A percentile compares a stretch with the other conserved stretches of the same genome.
phyloP scores from a whole-genome alignment of 30 jellyfish, hydroid and myxozoan species.

The Hydractinia echinata region DNA sequence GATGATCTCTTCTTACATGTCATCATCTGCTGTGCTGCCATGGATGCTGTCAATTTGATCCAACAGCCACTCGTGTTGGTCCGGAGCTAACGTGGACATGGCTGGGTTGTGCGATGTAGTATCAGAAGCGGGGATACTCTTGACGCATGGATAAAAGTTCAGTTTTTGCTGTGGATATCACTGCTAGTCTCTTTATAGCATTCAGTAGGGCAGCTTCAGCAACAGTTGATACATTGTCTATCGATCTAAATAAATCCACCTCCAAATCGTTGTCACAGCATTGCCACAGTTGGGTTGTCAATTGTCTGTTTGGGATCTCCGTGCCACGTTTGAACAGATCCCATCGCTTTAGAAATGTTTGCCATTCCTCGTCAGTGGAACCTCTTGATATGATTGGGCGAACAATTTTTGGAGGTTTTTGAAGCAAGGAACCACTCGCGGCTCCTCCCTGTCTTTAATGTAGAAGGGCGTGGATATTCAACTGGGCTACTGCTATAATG shows the following conservation, averaged over 20 bases:
- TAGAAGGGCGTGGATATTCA: conserved; percentile 4
- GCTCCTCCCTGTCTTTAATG: not conserved
- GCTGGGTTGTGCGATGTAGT: conserved; percentile 41
- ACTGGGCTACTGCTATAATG: conserved; percentile 20
- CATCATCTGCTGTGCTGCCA: no score
- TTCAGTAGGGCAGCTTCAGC: conserved; percentile 9
- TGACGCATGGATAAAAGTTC: conserved; percentile 8
- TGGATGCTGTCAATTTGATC: not conserved
- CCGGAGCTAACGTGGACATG: not conserved
- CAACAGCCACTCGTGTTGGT: not conserved
- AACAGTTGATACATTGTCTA: not conserved
- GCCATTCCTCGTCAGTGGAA: conserved; percentile 23
- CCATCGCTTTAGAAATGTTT: conserved; percentile 12
- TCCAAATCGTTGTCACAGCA: conserved; percentile 21
- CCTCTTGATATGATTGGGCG: conserved; percentile 21
- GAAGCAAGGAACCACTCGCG: not conserved
- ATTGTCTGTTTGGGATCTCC: conserved; percentile 10
- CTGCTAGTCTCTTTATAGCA: conserved; percentile 17
- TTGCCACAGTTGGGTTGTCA: conserved; percentile 20
- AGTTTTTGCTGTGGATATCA: conserved; percentile 15
- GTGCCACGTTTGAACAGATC: conserved; percentile 17
- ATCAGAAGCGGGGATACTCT: conserved; percentile 26
- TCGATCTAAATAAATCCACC: not conserved
- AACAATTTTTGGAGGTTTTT: conserved; percentile 16
- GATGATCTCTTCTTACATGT: conserved; percentile 16